Base-by-base conservation (phyloP, 1,140 invertebrate species). In the Orussus abietinus region DNA sequence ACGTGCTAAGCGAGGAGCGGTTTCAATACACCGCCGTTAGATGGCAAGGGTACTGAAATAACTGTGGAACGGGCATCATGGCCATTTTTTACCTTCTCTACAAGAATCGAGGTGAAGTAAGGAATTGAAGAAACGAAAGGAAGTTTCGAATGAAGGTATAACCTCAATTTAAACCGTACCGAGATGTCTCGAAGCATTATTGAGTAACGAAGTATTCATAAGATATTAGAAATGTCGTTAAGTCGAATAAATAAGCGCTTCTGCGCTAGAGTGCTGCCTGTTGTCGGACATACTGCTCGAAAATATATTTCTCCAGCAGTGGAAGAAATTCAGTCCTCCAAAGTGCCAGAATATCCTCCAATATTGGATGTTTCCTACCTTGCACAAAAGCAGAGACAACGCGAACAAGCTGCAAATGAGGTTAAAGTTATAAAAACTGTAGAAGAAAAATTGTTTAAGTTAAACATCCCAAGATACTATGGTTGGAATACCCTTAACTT, bases 391-490 rank as follows among this genome's bases (percentile, higher is more conserved):
- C 50, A 58, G 51, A 67, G 77, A 14, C 55, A 66, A 39, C 64
- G 64, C 17, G 55, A 76, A 47, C 42, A 60, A 2, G 66, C 75
- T 57, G 61, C 81, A 53, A 67, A 85, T 15, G 72, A 80, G 51
- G 78, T 90, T 14, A 77, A 79, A 53, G 58, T 70, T 5, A 48
- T 86, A 22, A 72, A 80, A 31, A 88, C 85, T 1, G 77, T 89
- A 0, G 89, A 92, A 67, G 86, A 90, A 69, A 92, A 92, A 63
- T 73, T 87, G 38, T 80, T 88, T 30, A 85, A 84, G 55, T 40
- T 89, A 3, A 90, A 89, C 61, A 83, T 91, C 78, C 83, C 84
- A 4, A 76, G 78, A 33, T 89, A 84, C 62, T 91, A 88, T 65
- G 87, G 88, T 5, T 91, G 79, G 74, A 77, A 77, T 47, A 77